Base-by-base conservation (phyloP, 2,797 vertebrate genomes). In the Euthynnus affinis region DNA sequence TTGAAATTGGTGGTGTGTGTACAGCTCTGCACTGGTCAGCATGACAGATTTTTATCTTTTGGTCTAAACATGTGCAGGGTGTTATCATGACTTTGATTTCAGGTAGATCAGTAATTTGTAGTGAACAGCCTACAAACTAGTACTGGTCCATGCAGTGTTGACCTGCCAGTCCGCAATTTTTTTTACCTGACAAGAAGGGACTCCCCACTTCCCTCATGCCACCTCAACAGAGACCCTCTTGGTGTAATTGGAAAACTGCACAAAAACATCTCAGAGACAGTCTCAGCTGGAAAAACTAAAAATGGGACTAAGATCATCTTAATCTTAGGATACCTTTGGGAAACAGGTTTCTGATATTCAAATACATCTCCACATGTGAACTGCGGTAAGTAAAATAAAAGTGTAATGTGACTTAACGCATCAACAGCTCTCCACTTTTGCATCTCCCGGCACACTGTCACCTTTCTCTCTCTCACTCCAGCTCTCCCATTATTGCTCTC, bases 371-470 rank as follows among this genome's bases (percentile, higher is more conserved):
- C 17, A 62, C 51, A 53, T 52, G 14, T 1, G 13, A 73, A 74
- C 13, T 20, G 53, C 70, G 68, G 51, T 53, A 34, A 53, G 44
- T 66, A 20, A 64, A 70, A 74, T 71, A 60, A 80, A 51, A 78
- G 51, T 81, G 55, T 37, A 73, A 69, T 72, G 72, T 84, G 53
- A 84, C 71, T 84, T 81, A 32, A 74, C 78, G 62, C 64, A 65
- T 86, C 57, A 49, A 40, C 60, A 83, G 13, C 61, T 74, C 68
- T 83, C 46, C 72, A 81, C 74, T 66, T 89, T 52, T 60, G 14
- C 74, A 77, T 88, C 81, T 76, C 61, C 66, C 67, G 79, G 78
- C 64, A 67, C 59, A 76, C 4, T 71, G 63, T 29, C 48, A 15
- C 25, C 78, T 84, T 79, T 82, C 49, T 59, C 14, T 57, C 72